phyloP scores from a whole-genome alignment of 2,888 invertebrate species.

The Encarsia formosa region DNA sequence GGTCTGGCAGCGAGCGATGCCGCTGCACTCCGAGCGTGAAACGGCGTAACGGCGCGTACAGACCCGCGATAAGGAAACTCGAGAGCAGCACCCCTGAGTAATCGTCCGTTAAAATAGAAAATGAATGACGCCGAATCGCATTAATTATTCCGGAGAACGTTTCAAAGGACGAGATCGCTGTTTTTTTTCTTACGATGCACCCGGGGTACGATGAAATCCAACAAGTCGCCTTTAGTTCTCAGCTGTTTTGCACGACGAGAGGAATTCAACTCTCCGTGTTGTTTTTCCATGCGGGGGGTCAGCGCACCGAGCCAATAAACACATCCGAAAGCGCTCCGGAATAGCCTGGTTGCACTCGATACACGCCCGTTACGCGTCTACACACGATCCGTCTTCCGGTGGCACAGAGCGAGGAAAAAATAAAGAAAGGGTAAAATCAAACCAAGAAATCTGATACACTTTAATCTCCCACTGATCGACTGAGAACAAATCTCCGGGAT shows the following conservation, averaged over 20 bases:
- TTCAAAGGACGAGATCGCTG: too few species aligned
- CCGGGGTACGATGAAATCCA: too few species aligned
- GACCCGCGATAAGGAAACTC: slow-evolving; percentile 26
- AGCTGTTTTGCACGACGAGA: too few species aligned
- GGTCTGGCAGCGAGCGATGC: not conserved
- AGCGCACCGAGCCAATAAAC: slow-evolving; percentile 21
- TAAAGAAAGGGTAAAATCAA: slow-evolving; percentile 11
- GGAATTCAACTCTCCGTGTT: too few species aligned
- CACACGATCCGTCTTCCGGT: not conserved
- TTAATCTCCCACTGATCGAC: too few species aligned
- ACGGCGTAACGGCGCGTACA: slow-evolving; percentile 19
- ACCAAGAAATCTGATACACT: slow-evolving; percentile 23
- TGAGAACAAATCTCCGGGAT: too few species aligned
- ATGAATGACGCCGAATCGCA: too few species aligned
- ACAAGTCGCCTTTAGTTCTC: too few species aligned
- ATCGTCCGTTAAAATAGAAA: slow-evolving; percentile 26
- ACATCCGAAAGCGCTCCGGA: slow-evolving; percentile 24
- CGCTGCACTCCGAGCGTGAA: not conserved
- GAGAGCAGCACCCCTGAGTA: slow-evolving; percentile 17
- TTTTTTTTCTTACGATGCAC: too few species aligned
- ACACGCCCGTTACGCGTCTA: not conserved
- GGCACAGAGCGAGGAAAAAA: not conserved
- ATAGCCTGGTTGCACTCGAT: slow-evolving; percentile 23
- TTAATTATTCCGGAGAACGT: too few species aligned
- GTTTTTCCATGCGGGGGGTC: too few species aligned